Conservation (phyloP, 2,113 vertebrate genomes). For the Mesitornis unicolor region DNA sequence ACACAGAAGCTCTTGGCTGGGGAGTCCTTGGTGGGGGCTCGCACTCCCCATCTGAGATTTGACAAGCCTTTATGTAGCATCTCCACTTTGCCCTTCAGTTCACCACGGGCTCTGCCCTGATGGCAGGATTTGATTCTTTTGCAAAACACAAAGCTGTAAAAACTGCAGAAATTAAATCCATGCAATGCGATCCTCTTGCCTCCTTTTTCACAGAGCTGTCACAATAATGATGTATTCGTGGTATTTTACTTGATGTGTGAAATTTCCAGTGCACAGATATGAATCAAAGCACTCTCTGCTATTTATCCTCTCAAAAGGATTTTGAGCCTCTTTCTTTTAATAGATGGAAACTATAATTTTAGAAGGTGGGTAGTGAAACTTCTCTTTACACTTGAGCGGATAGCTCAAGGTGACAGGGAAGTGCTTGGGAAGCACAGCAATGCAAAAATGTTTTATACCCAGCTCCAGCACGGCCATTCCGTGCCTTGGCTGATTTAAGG, state of each 20-base stretch:
- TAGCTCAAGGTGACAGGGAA: conserved; percentile 34
- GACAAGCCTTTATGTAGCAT: not conserved
- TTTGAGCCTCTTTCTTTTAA: conserved; percentile 2
- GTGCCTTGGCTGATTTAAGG: not conserved
- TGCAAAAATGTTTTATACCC: not conserved
- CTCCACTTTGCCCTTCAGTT: not conserved
- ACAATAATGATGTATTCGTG: conserved; percentile 55
- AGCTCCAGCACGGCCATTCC: not conserved
- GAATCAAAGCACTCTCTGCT: conserved; percentile 48
- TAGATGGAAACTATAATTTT: conserved; percentile 48
- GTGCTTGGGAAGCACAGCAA: not conserved
- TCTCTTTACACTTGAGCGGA: conserved; percentile 2
- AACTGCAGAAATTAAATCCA: conserved; percentile 39
- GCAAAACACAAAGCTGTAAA: conserved; percentile 30
- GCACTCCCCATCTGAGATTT: not conserved
- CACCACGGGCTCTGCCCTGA: conserved; percentile 1
- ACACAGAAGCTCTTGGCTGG: not conserved
- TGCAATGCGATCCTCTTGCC: not conserved
- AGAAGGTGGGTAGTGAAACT: conserved; percentile 11
- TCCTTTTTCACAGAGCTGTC: conserved; percentile 44
- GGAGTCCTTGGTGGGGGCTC: not conserved
- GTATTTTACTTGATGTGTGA: conserved; percentile 47
- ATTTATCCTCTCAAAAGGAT: conserved; percentile 52
- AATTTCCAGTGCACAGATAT: conserved; percentile 37
- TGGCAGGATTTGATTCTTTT: conserved; percentile 5